Evolutionary conservation across 2,113 vertebrate species (phyloP).

Genomic region (Catharus bicknelli): DNA sequence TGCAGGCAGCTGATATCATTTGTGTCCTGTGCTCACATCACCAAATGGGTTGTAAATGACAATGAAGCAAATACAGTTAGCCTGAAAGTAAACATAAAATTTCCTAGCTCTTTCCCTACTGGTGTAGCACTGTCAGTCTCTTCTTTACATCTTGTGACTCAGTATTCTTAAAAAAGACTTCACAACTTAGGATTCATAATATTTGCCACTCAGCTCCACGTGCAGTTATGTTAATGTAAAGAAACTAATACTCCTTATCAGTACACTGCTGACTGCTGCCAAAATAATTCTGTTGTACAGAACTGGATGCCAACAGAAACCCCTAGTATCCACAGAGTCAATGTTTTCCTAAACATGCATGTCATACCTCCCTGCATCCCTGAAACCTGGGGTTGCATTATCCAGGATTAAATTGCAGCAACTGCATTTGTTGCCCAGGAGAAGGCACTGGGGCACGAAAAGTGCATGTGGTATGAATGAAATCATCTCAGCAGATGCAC

Average conservation of each 20-base stretch:
- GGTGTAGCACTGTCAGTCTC: not conserved
- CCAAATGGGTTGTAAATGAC: not conserved
- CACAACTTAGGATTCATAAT: rapidly evolving
- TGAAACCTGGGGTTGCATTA: not conserved
- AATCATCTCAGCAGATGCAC: not conserved
- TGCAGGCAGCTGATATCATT: not conserved
- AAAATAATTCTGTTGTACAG: not conserved
- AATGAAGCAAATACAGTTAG: not conserved
- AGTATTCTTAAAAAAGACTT: not conserved
- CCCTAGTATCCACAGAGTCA: not conserved
- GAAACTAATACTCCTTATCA: not conserved
- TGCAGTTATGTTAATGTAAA: not conserved
- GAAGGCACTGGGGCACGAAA: not conserved
- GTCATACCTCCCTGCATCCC: not conserved
- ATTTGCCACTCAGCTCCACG: not conserved
- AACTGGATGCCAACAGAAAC: not conserved
- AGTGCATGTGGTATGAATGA: not conserved
- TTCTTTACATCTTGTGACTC: not conserved
- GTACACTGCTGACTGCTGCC: not conserved
- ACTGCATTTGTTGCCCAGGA: not conserved
- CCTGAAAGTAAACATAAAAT: not conserved
- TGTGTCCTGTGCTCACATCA: not conserved
- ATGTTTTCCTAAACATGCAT: not conserved
- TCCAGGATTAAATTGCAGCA: not conserved
- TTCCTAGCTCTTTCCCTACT: not conserved